Conservation (phyloP, 1,140 invertebrate species). For the Centruroides sculpturatus region DNA sequence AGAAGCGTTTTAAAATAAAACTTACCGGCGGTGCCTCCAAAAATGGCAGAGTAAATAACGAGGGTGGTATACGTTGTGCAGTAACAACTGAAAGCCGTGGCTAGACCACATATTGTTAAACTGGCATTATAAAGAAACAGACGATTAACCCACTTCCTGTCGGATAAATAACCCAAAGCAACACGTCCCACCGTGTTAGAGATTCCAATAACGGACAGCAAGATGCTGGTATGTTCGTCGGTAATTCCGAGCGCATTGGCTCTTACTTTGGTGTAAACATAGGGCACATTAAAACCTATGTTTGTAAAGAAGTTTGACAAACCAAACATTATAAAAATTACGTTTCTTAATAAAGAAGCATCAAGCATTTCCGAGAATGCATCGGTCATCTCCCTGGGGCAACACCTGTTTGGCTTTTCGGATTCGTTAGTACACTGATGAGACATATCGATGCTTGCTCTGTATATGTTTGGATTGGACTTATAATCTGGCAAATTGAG, state of each 20-base stretch:
- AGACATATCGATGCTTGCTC: not conserved
- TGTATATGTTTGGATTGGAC: slow-evolving; percentile 17
- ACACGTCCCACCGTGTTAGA: slow-evolving; percentile 42
- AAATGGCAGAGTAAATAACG: slow-evolving; percentile 55
- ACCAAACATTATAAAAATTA: slow-evolving; percentile 76
- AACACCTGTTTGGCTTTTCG: not conserved
- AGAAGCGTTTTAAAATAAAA: no score
- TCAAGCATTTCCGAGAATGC: slow-evolving; percentile 46
- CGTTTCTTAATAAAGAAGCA: slow-evolving; percentile 60
- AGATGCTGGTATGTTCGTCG: slow-evolving; percentile 25
- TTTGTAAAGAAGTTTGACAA: slow-evolving; percentile 89
- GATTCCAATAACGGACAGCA: slow-evolving; percentile 38
- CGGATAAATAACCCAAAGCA: slow-evolving; percentile 63
- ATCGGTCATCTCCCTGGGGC: slow-evolving; percentile 14
- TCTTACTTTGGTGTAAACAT: slow-evolving; percentile 61
- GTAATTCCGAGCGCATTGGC: slow-evolving; percentile 39
- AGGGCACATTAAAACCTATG: slow-evolving; percentile 90
- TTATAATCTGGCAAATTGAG: slow-evolving; percentile 42
- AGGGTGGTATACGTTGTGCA: slow-evolving; percentile 51
- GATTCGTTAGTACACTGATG: not conserved
- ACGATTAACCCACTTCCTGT: slow-evolving; percentile 72
- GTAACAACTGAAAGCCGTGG: slow-evolving; percentile 58
- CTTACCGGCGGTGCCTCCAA: slow-evolving; percentile 60
- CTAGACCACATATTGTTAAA: slow-evolving; percentile 62
- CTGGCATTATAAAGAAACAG: slow-evolving; percentile 75